Evolutionary conservation across 2,113 vertebrate genomes (phyloP).

Genomic region (Sinocyclocheilus rhinocerous): DNA sequence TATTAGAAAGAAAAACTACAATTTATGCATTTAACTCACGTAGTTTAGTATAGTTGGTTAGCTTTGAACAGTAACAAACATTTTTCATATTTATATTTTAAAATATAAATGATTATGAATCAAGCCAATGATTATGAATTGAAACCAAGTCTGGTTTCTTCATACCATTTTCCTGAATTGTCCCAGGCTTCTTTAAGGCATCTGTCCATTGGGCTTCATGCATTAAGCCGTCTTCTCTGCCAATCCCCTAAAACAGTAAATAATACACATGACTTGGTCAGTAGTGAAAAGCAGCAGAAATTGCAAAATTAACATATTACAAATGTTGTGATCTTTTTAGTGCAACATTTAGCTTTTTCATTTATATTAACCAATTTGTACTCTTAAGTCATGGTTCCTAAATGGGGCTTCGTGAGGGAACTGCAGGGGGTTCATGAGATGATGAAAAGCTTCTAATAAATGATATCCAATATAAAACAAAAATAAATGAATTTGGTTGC

Average conservation of each 20-base stretch:
- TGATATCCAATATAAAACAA: background rate
- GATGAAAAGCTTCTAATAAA: background rate
- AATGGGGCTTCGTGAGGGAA: no score
- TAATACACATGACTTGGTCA: background rate
- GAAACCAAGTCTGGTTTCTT: background rate
- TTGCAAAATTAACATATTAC: no score
- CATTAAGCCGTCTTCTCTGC: background rate
- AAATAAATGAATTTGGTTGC: background rate
- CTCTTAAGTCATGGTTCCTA: no score
- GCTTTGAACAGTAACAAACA: background rate
- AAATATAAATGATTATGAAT: background rate
- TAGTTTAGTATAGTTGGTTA: background rate
- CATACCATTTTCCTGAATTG: slow-evolving; percentile 33
- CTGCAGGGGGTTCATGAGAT: no score
- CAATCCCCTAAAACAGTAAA: background rate
- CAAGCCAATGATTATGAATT: no score
- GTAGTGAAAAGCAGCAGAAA: background rate
- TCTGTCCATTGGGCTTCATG: background rate
- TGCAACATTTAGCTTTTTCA: background rate
- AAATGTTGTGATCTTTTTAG: background rate
- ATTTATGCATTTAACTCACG: background rate
- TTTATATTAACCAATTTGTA: background rate
- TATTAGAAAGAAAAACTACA: background rate
- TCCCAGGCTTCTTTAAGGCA: background rate
- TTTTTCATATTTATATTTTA: background rate